A percentile compares a stretch with the other conserved stretches of the same genome.
Evolutionary conservation across 2,888 invertebrate species (phyloP).

Genomic region (Phragmatobia fuliginosa): DNA sequence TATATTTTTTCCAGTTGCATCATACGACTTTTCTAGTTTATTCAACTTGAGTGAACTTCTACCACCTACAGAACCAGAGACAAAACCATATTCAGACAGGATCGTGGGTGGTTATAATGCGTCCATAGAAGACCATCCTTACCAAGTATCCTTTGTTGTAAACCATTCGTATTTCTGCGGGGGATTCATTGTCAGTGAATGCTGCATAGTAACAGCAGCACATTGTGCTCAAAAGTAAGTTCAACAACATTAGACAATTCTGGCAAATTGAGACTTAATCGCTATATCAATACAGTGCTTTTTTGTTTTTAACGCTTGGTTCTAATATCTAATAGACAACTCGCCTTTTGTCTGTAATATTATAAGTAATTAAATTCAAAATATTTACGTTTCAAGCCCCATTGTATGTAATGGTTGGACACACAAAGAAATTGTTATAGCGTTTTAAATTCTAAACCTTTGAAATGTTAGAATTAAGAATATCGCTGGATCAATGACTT

Average conservation of each 20-base stretch:
- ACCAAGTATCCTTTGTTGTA: conserved; percentile 77
- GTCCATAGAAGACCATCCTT: conserved; percentile 70
- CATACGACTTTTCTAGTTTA: conserved; percentile 3
- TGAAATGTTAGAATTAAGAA: no score
- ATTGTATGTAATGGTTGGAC: no score
- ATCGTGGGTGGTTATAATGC: conserved; percentile 79
- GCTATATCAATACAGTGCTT: no score
- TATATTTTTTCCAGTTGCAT: conserved; percentile 12
- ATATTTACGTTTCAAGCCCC: no score
- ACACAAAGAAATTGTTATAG: no score
- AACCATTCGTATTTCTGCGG: conserved; percentile 79
- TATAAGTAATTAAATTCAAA: no score
- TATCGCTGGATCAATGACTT: no score
- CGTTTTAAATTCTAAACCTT: no score
- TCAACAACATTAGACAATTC: not conserved
- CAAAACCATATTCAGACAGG: conserved; percentile 32
- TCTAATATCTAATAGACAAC: no score
- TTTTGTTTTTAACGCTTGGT: no score
- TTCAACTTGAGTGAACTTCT: not conserved
- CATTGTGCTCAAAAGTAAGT: conserved; percentile 81
- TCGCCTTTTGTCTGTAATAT: no score
- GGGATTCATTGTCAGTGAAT: conserved; percentile 78
- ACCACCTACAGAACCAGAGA: not conserved
- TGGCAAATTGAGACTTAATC: no score
- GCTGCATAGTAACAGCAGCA: conserved; percentile 80